Percentiles rank a stretch among this genome's conserved stretches.
Evolutionary conservation across 2,113 vertebrate species (phyloP).

Genomic region (Mustela lutreola): DNA sequence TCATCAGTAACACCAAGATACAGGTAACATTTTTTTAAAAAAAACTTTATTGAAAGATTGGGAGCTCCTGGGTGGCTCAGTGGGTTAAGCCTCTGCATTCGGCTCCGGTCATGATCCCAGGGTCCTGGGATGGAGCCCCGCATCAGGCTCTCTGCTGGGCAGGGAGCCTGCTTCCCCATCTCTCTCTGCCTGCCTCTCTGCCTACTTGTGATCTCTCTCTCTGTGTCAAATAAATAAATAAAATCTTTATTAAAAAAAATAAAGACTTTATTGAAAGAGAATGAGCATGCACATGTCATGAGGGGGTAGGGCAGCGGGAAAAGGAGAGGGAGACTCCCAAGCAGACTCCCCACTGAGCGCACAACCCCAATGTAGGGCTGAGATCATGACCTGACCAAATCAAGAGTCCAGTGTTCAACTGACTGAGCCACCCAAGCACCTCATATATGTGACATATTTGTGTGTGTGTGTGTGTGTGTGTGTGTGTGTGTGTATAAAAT

Average conservation of each 20-base stretch:
- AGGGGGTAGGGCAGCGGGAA: neutral
- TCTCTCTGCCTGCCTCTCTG: too few species aligned
- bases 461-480: neutral
- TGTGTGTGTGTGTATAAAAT: neutral
- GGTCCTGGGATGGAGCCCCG: too few species aligned
- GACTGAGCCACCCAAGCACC: neutral
- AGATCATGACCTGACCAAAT: neutral
- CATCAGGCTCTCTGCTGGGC: too few species aligned
- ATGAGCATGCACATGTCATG: neutral
- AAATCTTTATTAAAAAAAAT: too few species aligned
- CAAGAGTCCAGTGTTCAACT: neutral
- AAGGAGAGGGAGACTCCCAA: neutral
- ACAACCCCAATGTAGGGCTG: neutral
- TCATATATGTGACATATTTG: neutral
- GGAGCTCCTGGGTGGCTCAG: too few species aligned
- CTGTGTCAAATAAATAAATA: too few species aligned
- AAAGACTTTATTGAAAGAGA: neutral
- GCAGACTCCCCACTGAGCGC: neutral
- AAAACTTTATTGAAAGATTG: neutral
- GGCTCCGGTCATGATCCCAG: too few species aligned
- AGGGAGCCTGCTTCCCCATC: too few species aligned
- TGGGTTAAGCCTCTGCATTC: too few species aligned
- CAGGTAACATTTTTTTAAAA: neutral
- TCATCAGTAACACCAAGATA: neutral
- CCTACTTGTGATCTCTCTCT: too few species aligned